Evolutionary conservation across 2,888 invertebrate species (phyloP).

Genomic region (Trissoscelio sp.): DNA sequence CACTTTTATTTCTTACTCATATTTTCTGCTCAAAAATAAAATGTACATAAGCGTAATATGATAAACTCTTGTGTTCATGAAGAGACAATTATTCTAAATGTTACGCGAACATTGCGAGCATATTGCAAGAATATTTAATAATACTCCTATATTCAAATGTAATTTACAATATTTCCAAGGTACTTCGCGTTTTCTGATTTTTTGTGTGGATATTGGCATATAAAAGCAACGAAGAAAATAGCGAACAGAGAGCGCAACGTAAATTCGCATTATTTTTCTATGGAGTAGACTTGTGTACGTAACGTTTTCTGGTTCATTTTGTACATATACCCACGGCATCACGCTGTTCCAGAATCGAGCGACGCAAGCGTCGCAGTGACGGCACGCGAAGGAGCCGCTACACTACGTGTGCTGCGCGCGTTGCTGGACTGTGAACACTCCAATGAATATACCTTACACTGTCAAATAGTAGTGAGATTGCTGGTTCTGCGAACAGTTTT

Average conservation of each 20-base stretch:
- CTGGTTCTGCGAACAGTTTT: slow-evolving; percentile 25
- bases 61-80: too few species aligned
- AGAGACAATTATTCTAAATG: too few species aligned
- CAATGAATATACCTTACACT: slow-evolving; percentile 33
- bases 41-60: too few species aligned
- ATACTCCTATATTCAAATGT: too few species aligned
- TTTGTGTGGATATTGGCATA: slow-evolving; percentile 30
- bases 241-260: background rate
- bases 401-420: slow-evolving; percentile 54
- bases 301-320: slow-evolving; percentile 52
- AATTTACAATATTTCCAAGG: too few species aligned
- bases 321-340: slow-evolving; percentile 29
- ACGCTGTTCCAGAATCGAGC: slow-evolving; percentile 57
- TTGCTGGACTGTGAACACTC: slow-evolving; percentile 41
- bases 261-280: slow-evolving; percentile 45
- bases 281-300: slow-evolving; percentile 17
- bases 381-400: slow-evolving; percentile 50
- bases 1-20: too few species aligned
- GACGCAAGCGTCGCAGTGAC: slow-evolving; percentile 59
- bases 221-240: background rate
- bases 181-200: background rate
- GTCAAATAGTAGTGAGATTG: slow-evolving; percentile 39
- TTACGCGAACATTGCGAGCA: too few species aligned
- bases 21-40: too few species aligned
- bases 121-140: too few species aligned